Evolutionary conservation across 2,797 vertebrate genomes (phyloP).

Genomic region (Neosilurus mollespiculum): DNA sequence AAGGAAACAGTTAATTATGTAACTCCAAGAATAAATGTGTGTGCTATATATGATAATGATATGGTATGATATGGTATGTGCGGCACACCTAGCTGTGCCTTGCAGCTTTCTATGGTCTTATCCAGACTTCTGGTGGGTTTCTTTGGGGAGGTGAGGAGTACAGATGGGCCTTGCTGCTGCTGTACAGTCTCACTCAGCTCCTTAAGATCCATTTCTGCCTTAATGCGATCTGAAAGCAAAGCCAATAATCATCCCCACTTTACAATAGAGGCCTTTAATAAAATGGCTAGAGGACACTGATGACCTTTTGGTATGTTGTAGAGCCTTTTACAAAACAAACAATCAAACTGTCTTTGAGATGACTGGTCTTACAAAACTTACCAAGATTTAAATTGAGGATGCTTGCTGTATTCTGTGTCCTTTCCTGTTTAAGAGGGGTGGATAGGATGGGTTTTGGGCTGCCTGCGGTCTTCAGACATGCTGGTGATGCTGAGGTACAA

Average conservation of each 20-base stretch:
- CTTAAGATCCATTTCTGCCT: conserved; percentile 97
- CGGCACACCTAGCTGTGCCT: conserved; percentile 87
- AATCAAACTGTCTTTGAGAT: background rate
- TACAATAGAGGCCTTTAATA: background rate
- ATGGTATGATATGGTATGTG: no score
- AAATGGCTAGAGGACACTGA: background rate
- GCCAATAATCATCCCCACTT: background rate
- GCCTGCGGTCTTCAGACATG: conserved; percentile 78
- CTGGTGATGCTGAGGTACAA: conserved; percentile 79
- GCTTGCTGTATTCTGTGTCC: conserved; percentile 83
- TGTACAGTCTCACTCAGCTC: conserved; percentile 94
- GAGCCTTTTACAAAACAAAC: background rate
- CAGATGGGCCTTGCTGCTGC: conserved; percentile 76
- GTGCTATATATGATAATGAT: background rate
- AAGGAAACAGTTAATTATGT: background rate
- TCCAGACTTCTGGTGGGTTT: conserved; percentile 93
- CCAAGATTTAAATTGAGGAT: conserved; percentile 97
- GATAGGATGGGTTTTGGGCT: conserved; percentile 88
- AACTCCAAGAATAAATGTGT: background rate
- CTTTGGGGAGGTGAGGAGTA: conserved; percentile 89
- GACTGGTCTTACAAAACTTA: conserved; percentile 63
- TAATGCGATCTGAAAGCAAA: conserved; percentile 85
- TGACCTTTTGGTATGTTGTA: background rate
- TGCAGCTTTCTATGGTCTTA: conserved; percentile 98
- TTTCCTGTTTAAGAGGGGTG: conserved; percentile 82